Conservation (phyloP, 2,113 vertebrate genomes). For the Porphyrio hochstetteri region DNA sequence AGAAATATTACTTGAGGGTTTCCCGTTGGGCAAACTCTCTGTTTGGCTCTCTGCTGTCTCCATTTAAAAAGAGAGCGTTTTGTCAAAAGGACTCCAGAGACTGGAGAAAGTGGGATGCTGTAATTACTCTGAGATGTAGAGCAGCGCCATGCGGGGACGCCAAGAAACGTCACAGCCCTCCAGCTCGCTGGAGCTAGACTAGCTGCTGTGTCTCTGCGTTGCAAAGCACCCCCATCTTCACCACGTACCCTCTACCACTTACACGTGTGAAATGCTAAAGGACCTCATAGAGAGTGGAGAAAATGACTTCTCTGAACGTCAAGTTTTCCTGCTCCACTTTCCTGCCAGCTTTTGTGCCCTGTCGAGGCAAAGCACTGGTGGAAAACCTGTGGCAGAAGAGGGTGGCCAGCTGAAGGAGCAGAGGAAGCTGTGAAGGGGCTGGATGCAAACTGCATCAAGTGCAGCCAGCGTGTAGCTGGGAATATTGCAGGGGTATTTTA, state of each 20-base stretch:
- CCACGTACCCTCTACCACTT: background rate
- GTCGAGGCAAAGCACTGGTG: background rate
- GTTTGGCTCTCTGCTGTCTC: background rate
- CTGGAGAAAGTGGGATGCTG: background rate
- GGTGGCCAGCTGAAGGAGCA: background rate
- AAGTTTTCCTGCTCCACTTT: background rate
- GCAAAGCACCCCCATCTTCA: background rate
- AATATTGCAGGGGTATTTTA: background rate
- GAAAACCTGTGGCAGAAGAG: rapidly evolving
- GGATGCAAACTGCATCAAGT: background rate
- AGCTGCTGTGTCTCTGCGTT: background rate
- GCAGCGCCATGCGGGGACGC: background rate
- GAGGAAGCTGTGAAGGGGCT: background rate
- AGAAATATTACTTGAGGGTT: background rate
- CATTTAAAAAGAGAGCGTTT: background rate
- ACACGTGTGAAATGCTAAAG: background rate
- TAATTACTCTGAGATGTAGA: background rate
- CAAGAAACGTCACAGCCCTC: background rate
- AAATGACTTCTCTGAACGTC: background rate
- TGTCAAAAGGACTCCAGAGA: background rate
- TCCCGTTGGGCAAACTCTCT: background rate
- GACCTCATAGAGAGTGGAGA: background rate
- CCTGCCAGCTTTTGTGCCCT: background rate
- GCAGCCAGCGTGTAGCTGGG: background rate
- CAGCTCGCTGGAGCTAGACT: background rate